Conservation (phyloP, 2,888 invertebrate species). For the Meiosimyza decipiens region DNA sequence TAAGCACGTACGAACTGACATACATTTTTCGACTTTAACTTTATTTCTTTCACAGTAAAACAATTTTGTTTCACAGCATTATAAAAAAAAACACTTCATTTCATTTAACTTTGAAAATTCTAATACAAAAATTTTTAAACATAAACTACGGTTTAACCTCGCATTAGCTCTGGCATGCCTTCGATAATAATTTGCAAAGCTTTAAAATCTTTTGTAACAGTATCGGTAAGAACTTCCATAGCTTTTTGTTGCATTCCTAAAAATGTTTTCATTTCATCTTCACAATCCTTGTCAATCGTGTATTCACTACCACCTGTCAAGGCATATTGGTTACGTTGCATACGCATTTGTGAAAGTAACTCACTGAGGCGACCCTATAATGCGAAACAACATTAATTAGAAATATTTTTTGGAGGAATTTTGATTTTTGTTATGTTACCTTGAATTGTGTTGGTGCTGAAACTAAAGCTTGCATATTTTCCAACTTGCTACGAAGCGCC, state of each 20-base stretch:
- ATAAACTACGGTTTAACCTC: conserved; percentile 42
- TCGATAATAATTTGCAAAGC: conserved; percentile 83
- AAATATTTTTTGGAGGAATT: not conserved
- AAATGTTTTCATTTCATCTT: conserved; percentile 81
- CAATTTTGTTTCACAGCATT: conserved; percentile 19
- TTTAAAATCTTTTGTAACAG: conserved; percentile 82
- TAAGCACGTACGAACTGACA: too few relatives aligned
- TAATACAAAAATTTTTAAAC: conserved; percentile 2
- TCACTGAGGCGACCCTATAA: conserved; percentile 87
- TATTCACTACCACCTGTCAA: conserved; percentile 77
- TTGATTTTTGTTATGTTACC: conserved; percentile 66
- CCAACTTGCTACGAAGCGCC: conserved; percentile 84
- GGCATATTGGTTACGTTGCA: conserved; percentile 74
- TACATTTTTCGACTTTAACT: conserved; percentile 30
- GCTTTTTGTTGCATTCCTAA: conserved; percentile 89
- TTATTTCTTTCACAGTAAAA: conserved; percentile 12
- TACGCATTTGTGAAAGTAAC: conserved; percentile 85
- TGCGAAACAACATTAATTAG: not conserved
- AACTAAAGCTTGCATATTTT: conserved; percentile 86
- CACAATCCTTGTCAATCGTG: conserved; percentile 79
- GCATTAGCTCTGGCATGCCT: conserved; percentile 74
- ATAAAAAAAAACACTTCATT: conserved; percentile 23
- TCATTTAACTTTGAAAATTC: conserved; percentile 50
- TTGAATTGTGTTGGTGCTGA: conserved; percentile 94
- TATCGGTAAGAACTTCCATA: conserved; percentile 85